Percentiles rank a stretch among this genome's conserved stretches.
Evolutionary conservation across 2,888 invertebrate genomes (phyloP).

Genomic region (Conus canariensis): DNA sequence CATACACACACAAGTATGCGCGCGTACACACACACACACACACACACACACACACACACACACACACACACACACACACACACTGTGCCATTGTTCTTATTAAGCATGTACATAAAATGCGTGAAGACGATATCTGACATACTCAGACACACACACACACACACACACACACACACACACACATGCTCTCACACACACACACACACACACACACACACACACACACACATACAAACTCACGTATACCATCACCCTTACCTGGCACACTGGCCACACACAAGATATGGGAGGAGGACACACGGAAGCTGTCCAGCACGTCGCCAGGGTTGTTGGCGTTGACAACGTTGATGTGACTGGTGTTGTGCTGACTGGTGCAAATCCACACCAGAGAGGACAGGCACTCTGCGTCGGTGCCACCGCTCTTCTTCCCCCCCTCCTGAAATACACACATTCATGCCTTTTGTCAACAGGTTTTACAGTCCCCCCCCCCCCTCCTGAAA

Average conservation of each 20-base stretch:
- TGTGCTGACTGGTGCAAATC: constrained; percentile 89
- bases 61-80: no score
- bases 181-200: no score
- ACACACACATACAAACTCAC: background rate
- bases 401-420: constrained; percentile 80
- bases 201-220: background rate
- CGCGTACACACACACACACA: no score
- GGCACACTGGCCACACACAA: constrained; percentile 97
- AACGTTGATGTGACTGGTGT: constrained; percentile 82
- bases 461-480: no score
- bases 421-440: constrained; percentile 82
- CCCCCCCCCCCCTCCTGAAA: no score
- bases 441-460: background rate
- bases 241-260: constrained; percentile 80
- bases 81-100: no score
- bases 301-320: constrained; percentile 95
- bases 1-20: no score
- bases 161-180: no score
- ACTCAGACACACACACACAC: no score
- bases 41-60: no score
- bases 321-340: constrained; percentile 98
- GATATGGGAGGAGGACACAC: constrained; percentile 94
- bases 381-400: constrained; percentile 93
- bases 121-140: no score
- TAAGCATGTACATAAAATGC: no score